Base-by-base conservation (phyloP, 2,797 vertebrate genomes). In the Bovichtus variegatus region DNA sequence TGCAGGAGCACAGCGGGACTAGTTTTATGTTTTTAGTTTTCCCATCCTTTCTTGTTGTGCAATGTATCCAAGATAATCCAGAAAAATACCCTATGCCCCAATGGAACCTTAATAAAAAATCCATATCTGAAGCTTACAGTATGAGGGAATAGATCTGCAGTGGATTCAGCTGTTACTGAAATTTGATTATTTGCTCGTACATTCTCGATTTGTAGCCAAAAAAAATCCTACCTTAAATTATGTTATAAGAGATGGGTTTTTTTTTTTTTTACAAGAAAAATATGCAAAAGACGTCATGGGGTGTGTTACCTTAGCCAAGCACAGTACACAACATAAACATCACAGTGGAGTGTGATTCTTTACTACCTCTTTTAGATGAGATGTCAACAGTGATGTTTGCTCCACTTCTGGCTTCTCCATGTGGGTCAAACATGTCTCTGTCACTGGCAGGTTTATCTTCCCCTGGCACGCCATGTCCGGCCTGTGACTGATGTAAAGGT, bases 371-470 rank as follows among this genome's bases (percentile, higher is more conserved):
- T 38, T 44, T 27, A 19, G 76, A n/a, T 54, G 29, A 57, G 40
- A 60, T 40, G 41, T 75, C 57, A 55, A 9, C 53, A 27, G 41
- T 65, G 53, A 51, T 64, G 43, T 55, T 36, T 59, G 62, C 40
- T 69, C 31, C 8, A 43, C 29, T 54, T 47, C 43, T 49, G 21
- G 47, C 27, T 21, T 40, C 51, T 58, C 59, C 47, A 19, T 60
- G 11, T 58, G 9, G 47, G 29, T 6, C 38, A 38, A 44, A 68
- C 40, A 44, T 25, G 5, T 69, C 54, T 38, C 27, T 63, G 64
- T 34, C 34, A 69, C 47, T 40, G 29, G 41, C 34, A 58, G 19
- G 79, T 61, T 54, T 71, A 62, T 61, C 25, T 16, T 40, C 31
- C 8, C 44, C 5, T 67, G 46, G 21, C 51, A 64, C 13, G 6